These are phyloP conservation scores for Trachops cirrhosus DNA, from an alignment of 2,797 vertebrate species.

Conservation along the genomic window DNA sequence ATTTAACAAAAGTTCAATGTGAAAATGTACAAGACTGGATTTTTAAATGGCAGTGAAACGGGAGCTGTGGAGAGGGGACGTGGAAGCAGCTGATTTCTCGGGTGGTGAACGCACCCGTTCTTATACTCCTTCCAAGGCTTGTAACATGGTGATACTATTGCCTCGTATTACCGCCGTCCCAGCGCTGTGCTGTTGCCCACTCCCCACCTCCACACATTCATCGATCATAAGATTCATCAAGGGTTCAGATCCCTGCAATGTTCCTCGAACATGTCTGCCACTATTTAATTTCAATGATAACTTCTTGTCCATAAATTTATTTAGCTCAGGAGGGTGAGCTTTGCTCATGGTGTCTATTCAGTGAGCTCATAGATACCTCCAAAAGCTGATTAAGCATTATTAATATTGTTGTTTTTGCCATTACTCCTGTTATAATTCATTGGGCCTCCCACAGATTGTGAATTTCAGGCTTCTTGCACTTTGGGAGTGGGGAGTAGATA, in stretches of 20 bases:
- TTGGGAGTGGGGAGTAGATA: neutral
- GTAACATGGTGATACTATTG: slow-evolving; percentile 98
- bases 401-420: neutral
- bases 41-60: slow-evolving; percentile 19
- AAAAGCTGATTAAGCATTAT: neutral
- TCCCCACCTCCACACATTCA: no score
- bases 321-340: no score
- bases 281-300: no score
- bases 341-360: no score
- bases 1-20: slow-evolving; percentile 73
- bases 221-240: no score
- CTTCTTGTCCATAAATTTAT: no score
- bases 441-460: neutral
- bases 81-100: neutral
- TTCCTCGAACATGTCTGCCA: no score
- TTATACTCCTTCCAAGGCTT: slow-evolving; percentile 95
- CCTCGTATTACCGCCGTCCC: slow-evolving; percentile 90
- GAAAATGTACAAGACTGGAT: neutral
- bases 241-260: no score
- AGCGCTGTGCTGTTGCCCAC: no score
- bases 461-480: neutral
- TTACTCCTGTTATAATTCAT: neutral
- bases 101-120: neutral
- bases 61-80: neutral
- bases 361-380: no score